These are phyloP conservation scores for Leucozona laternaria DNA, from an alignment of 2,888 invertebrate species.

Conservation along the genomic window DNA sequence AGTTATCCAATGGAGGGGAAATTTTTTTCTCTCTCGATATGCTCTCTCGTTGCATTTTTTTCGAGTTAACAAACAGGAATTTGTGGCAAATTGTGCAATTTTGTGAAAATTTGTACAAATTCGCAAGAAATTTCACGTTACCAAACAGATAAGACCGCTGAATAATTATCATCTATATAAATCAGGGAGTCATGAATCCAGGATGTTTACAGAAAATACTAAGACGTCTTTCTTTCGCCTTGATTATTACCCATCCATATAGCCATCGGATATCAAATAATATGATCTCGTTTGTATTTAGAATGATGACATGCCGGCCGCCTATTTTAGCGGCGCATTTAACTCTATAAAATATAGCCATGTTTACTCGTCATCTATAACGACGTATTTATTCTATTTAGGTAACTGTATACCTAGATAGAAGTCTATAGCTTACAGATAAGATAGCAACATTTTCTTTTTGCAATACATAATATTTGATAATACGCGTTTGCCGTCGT, in stretches of 20 bases:
- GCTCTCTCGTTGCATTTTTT: no score
- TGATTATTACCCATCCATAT: slow-evolving; percentile 25
- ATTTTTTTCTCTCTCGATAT: no score
- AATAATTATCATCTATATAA: neutral
- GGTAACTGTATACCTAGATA: neutral
- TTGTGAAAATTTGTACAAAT: no score
- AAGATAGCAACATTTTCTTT: slow-evolving; percentile 30
- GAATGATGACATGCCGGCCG: slow-evolving; percentile 53
- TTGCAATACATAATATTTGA: slow-evolving; percentile 17
- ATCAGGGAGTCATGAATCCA: slow-evolving; percentile 11
- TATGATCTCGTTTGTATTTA: slow-evolving; percentile 68
- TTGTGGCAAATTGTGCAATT: no score
- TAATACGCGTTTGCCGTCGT: slow-evolving; percentile 29
- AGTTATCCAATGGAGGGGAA: no score
- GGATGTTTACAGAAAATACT: slow-evolving; percentile 29
- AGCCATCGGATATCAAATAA: slow-evolving; percentile 57
- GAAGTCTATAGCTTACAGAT: slow-evolving; percentile 4
- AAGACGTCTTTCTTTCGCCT: slow-evolving; percentile 16
- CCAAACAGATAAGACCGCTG: no score
- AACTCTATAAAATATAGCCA: slow-evolving; percentile 27
- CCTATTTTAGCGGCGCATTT: slow-evolving; percentile 51
- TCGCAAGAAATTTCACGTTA: no score
- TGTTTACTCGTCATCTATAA: slow-evolving; percentile 54
- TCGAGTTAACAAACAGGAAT: no score
- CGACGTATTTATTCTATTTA: neutral